Conservation (phyloP, 2,797 vertebrate genomes). For the Heterohyrax brucei region DNA sequence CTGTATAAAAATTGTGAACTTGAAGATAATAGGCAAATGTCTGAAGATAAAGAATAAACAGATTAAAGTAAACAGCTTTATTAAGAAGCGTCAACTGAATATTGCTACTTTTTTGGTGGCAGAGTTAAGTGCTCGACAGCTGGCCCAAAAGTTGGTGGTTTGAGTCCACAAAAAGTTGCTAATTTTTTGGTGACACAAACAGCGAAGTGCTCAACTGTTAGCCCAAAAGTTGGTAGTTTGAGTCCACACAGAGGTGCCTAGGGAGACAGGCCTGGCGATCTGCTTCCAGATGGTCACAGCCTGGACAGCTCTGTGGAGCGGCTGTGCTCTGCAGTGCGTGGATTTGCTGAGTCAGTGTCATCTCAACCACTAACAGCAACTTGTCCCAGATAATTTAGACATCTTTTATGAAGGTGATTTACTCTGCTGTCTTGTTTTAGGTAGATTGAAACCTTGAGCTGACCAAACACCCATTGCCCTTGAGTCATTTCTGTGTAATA, state of each 20-base stretch:
- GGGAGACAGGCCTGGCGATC: neutral
- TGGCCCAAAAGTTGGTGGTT: neutral
- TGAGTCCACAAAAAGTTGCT: neutral
- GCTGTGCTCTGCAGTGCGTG: neutral
- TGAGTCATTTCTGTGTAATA: too few species aligned
- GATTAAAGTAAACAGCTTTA: constrained; percentile 24
- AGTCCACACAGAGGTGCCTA: neutral
- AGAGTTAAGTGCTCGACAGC: neutral
- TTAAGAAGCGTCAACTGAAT: neutral
- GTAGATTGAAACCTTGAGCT: constrained; percentile 1
- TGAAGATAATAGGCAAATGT: constrained; percentile 23
- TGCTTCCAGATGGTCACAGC: neutral
- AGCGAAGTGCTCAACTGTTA: neutral
- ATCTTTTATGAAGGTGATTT: neutral
- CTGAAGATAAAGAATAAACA: neutral
- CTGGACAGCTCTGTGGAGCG: neutral
- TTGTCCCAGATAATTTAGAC: neutral
- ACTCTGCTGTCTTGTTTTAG: neutral
- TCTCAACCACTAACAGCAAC: neutral
- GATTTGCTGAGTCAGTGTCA: neutral
- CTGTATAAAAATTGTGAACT: neutral
- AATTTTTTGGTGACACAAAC: neutral
- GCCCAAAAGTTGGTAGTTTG: neutral
- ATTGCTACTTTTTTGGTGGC: neutral
- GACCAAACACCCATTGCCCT: neutral